Evolutionary conservation across 2,113 vertebrate species (phyloP).

Genomic region (Furnarius figulus): DNA sequence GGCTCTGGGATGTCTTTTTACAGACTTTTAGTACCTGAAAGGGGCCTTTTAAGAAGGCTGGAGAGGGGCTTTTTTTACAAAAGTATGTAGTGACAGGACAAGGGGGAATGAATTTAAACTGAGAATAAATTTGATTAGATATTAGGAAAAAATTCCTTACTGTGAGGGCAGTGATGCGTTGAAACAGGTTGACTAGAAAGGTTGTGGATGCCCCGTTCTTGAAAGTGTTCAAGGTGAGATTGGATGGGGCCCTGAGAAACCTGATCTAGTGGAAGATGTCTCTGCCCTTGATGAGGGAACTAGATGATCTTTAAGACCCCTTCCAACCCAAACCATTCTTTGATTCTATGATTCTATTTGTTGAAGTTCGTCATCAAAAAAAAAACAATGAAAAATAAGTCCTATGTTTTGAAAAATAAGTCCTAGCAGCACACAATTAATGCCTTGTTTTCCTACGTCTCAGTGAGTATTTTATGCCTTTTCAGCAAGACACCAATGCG

Average conservation of each 20-base stretch:
- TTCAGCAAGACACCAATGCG: not conserved
- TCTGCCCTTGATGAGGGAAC: not conserved
- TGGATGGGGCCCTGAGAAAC: not conserved
- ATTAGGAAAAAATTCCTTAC: not conserved
- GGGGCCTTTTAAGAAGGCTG: not conserved
- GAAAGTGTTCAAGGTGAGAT: not conserved
- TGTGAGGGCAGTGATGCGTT: not conserved
- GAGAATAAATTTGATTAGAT: not conserved
- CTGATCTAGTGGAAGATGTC: not conserved
- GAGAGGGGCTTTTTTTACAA: not conserved
- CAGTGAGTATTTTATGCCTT: not conserved
- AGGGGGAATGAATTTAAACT: not conserved
- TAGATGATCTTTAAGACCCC: not conserved
- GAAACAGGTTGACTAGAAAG: not conserved
- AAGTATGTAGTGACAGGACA: not conserved
- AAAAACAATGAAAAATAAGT: not conserved
- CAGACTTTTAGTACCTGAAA: not conserved
- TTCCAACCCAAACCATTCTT: not conserved
- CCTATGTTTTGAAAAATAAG: not conserved
- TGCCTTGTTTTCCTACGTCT: not conserved
- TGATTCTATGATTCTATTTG: not conserved
- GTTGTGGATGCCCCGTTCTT: not conserved
- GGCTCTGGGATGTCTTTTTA: not conserved
- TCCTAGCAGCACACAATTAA: not conserved
- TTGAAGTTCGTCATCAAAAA: not conserved